Evolutionary conservation across 2,113 vertebrate genomes (phyloP).

Genomic region (Notarius lentiginosus): DNA sequence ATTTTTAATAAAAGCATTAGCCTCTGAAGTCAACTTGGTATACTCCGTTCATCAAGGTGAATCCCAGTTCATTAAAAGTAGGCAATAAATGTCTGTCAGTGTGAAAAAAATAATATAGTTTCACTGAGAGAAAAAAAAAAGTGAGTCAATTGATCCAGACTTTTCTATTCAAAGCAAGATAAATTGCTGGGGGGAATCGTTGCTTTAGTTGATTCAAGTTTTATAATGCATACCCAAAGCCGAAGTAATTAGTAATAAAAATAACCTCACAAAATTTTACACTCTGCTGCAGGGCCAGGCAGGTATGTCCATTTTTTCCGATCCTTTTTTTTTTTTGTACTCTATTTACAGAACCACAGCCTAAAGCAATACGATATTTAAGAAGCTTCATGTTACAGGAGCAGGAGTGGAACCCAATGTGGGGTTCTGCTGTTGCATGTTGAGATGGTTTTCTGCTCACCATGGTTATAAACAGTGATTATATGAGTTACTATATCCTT

Average conservation of each 20-base stretch:
- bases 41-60: background rate
- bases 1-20: background rate
- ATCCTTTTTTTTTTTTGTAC: background rate
- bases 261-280: background rate
- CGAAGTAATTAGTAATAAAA: background rate
- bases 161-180: background rate
- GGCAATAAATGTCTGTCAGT: background rate
- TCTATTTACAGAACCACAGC: background rate
- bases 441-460: too few species aligned
- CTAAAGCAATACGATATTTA: background rate
- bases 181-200: too few species aligned
- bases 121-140: background rate
- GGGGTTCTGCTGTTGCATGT: too few species aligned
- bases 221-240: slow-evolving; percentile 1
- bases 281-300: background rate
- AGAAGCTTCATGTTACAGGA: background rate
- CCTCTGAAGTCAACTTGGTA: background rate
- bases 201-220: background rate
- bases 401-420: background rate
- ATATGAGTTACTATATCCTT: too few species aligned
- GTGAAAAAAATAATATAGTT: background rate
- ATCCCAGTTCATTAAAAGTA: background rate
- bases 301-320: background rate
- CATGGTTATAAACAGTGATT: too few species aligned
- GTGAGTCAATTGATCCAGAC: background rate